These are phyloP conservation scores for Mirza zaza DNA, from an alignment of 2,113 vertebrate species.

Conservation along the genomic window DNA sequence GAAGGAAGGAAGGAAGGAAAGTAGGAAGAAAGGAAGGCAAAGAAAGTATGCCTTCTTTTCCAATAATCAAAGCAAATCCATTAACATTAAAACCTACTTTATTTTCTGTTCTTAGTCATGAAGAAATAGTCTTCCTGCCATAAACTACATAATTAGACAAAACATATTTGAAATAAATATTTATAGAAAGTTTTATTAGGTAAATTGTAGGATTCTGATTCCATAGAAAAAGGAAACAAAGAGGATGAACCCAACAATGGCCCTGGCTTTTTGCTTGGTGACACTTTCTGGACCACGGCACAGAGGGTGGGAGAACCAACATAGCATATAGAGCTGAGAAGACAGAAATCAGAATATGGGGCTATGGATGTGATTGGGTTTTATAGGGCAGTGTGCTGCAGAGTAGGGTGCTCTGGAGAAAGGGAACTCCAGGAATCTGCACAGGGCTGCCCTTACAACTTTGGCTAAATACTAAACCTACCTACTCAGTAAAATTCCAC, in stretches of 20 bases:
- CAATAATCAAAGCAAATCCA: background rate
- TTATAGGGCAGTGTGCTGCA: background rate
- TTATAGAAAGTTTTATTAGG: background rate
- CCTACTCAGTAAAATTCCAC: background rate
- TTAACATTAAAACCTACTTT: background rate
- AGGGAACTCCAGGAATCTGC: background rate
- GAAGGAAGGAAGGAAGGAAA: background rate
- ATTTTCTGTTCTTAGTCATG: background rate
- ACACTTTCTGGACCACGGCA: background rate
- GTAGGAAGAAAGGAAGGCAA: background rate
- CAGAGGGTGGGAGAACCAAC: background rate
- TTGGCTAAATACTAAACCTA: background rate
- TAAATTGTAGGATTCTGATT: background rate
- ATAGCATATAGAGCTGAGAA: background rate
- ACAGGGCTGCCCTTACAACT: background rate
- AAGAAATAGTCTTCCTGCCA: background rate
- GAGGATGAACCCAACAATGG: rapidly evolving
- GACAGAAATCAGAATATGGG: background rate
- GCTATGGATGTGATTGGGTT: background rate
- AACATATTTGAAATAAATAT: background rate
- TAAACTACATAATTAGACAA: background rate
- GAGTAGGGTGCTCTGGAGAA: background rate
- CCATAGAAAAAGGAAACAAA: background rate
- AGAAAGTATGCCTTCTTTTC: background rate
- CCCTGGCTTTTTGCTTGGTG: background rate